A percentile compares a stretch with the other conserved stretches of the same genome.
phyloP scores from a whole-genome alignment of 2,797 vertebrate species.

The Simalia tracyae region DNA sequence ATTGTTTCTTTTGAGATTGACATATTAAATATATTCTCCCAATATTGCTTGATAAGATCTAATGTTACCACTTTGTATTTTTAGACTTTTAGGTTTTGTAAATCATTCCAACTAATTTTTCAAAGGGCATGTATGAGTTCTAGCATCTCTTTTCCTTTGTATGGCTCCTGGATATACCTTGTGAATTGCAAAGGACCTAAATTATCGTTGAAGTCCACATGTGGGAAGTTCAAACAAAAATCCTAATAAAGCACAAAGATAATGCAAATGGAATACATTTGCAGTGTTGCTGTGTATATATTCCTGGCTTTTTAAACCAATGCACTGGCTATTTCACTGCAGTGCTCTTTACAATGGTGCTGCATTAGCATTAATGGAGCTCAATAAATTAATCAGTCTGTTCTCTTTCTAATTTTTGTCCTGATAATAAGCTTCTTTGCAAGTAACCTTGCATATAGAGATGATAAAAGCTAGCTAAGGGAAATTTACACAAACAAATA shows the following conservation, averaged over 20 bases:
- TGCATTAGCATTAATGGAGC: neutral
- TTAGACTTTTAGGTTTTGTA: neutral
- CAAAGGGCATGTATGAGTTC: neutral
- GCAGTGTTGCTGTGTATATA: neutral
- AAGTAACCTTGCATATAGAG: neutral
- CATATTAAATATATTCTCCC: too few relatives aligned
- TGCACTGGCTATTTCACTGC: neutral
- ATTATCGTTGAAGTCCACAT: slow-evolving; percentile 30
- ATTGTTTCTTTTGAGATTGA: too few relatives aligned
- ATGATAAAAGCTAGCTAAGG: neutral
- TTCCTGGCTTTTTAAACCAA: neutral
- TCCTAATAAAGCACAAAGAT: slow-evolving; percentile 2
- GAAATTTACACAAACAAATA: neutral
- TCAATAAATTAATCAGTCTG: neutral
- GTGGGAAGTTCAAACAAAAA: slow-evolving; percentile 6
- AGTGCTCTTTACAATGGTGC: neutral
- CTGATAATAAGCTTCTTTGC: neutral
- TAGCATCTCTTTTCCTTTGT: neutral
- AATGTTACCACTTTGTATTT: neutral
- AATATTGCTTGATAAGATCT: neutral
- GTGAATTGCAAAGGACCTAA: neutral
- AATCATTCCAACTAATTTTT: neutral
- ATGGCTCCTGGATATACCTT: neutral
- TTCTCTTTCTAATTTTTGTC: neutral
- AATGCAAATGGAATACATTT: slow-evolving; percentile 25